Evolutionary conservation across 2,113 vertebrate species (phyloP).

Genomic region (Leucopsar rothschildi): DNA sequence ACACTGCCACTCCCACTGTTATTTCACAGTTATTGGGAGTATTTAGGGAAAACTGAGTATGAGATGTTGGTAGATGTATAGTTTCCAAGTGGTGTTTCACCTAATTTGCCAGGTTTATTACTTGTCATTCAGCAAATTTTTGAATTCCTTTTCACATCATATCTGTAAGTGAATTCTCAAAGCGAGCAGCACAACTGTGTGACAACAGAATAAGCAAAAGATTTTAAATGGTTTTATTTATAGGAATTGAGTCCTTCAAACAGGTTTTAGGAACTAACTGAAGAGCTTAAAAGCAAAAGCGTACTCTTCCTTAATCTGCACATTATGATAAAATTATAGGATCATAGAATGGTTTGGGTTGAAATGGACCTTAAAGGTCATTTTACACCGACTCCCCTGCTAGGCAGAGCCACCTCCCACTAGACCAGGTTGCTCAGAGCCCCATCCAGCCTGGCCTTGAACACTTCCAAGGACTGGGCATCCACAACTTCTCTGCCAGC

Average conservation of each 20-base stretch:
- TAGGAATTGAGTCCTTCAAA: not conserved
- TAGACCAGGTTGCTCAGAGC: not conserved
- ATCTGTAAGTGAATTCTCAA: not conserved
- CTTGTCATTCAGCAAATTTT: not conserved
- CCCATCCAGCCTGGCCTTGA: not conserved
- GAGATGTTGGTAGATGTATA: not conserved
- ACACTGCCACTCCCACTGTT: not conserved
- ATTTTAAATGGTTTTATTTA: not conserved
- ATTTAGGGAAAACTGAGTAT: not conserved
- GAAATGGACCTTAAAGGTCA: not conserved
- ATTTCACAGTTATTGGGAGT: not conserved
- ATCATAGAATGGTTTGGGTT: not conserved
- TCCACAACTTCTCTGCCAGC: not conserved
- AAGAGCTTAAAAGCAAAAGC: not conserved
- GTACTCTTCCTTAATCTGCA: rapidly evolving
- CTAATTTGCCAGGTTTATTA: not conserved
- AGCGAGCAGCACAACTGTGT: not conserved
- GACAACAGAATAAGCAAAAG: not conserved
- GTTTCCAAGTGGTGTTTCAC: not conserved
- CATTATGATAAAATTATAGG: not conserved
- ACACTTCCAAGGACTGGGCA: not conserved
- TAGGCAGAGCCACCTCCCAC: not conserved
- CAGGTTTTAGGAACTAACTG: not conserved
- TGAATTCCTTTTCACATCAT: not conserved
- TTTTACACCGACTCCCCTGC: not conserved